Base-by-base conservation (phyloP, 2,888 invertebrate genomes). In the Augiades crinisus region DNA sequence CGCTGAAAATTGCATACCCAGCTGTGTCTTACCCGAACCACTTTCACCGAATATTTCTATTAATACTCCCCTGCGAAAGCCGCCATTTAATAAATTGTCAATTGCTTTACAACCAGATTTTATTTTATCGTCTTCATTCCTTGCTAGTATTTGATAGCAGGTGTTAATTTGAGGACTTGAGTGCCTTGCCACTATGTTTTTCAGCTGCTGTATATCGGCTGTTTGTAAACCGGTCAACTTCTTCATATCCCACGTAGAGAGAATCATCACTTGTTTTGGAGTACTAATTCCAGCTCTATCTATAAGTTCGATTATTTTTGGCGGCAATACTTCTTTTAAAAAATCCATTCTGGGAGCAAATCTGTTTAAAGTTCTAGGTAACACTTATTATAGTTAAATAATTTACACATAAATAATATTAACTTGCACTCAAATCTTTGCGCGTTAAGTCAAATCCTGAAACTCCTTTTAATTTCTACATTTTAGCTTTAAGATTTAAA, bases 1-100 rank as follows among this genome's bases (percentile, higher is more conserved):
- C 13, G 95, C 78, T 24, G 93, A 91, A 19, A 95, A 75, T 78
- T 95, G 95, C 43, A 96, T 81, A 60, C 93, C 94, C 34, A 96
- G 70, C 74, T 96, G 96, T 0, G 96, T 96, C 87, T 96, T 96
- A 4, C 96, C 96, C 63, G 92, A 91, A 10, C 95, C 94, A 82
- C 95, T 95, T 75, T 93, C 93, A n/a, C 96, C 96, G 72, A 91
- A 93, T 62, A 97, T 85, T 89, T 96, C 96, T 50, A 94, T 94
- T 44, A 96, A 90, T 17, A 94, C 93, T 58, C 92, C 91, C 60
- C 81, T 81, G 37, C 92, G 81, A 53, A 96, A 86, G 21, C 96
- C 96, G 51, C 95, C 95, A 61, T 81, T 77, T 14, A 94, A 73
- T 55, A 92, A 72, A 21, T 65, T 65, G 73, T 96, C 93, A 46